Evolutionary conservation across 2,113 vertebrate genomes (phyloP).

Genomic region (Phocoena phocoena): DNA sequence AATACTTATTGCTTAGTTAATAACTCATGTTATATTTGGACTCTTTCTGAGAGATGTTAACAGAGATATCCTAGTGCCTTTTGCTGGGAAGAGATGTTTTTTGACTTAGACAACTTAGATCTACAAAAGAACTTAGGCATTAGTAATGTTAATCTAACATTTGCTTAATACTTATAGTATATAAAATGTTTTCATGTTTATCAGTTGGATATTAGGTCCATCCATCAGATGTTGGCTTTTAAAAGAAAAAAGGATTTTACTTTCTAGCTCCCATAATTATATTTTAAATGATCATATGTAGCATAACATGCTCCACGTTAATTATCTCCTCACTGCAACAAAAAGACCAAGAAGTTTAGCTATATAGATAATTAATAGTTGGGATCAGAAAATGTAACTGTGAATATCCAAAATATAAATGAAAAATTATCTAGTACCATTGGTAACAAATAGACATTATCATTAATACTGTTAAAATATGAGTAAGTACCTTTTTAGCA

Average conservation of each 20-base stretch:
- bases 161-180: not conserved
- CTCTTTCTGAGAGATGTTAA: conserved; percentile 35
- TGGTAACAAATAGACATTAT: not conserved
- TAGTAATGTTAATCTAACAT: not conserved
- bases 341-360: not conserved
- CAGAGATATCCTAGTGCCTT: not conserved
- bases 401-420: not conserved
- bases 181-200: not conserved
- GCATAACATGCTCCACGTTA: not conserved
- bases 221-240: conserved; percentile 4
- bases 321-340: not conserved
- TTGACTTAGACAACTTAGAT: not conserved
- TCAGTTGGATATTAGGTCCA: not conserved
- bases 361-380: not conserved
- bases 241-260: not conserved
- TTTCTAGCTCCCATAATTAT: not conserved
- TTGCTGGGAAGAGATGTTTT: not conserved
- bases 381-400: conserved; percentile 20
- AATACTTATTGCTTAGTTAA: not conserved
- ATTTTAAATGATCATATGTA: conserved; percentile 1
- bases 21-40: not conserved
- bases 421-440: not conserved
- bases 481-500: not conserved
- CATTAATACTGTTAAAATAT: not conserved
- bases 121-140: not conserved